Percentiles rank a stretch among this genome's conserved stretches.
Conservation (phyloP, 2,113 vertebrate species). For the Apistogramma diplotaenia region DNA sequence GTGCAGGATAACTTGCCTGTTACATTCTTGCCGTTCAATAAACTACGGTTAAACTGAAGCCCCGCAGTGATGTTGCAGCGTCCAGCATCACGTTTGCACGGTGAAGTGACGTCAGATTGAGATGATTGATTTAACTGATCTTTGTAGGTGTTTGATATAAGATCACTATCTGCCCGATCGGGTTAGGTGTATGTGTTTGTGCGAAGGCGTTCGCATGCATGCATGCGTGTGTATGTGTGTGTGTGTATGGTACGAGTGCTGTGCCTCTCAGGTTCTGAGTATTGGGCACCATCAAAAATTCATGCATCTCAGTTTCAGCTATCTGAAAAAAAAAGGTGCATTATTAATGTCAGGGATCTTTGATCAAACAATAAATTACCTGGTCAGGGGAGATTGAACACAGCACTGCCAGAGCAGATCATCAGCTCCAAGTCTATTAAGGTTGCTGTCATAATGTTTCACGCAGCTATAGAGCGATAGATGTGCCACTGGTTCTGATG, state of each 20-base stretch:
- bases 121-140: constrained; percentile 27
- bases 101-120: not conserved
- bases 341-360: constrained; percentile 73
- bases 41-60: not conserved
- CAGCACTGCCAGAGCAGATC: constrained; percentile 17
- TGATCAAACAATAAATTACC: constrained; percentile 73
- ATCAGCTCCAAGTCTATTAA: not conserved
- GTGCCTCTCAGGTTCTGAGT: constrained; percentile 56
- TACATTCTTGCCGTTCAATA: not conserved
- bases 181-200: not conserved
- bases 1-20: no score
- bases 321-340: constrained; percentile 56
- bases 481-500: not conserved
- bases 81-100: not conserved
- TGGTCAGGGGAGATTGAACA: constrained; percentile 40
- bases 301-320: constrained; percentile 66
- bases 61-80: not conserved
- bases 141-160: constrained; percentile 12
- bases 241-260: not conserved
- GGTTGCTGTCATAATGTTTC: not conserved
- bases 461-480: not conserved
- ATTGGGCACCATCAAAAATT: constrained; percentile 63
- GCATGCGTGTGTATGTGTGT: no score
- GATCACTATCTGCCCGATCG: constrained; percentile 8
- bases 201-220: not conserved